Evolutionary conservation across 2,888 invertebrate genomes (phyloP).

Genomic region (Oscheius sp.): DNA sequence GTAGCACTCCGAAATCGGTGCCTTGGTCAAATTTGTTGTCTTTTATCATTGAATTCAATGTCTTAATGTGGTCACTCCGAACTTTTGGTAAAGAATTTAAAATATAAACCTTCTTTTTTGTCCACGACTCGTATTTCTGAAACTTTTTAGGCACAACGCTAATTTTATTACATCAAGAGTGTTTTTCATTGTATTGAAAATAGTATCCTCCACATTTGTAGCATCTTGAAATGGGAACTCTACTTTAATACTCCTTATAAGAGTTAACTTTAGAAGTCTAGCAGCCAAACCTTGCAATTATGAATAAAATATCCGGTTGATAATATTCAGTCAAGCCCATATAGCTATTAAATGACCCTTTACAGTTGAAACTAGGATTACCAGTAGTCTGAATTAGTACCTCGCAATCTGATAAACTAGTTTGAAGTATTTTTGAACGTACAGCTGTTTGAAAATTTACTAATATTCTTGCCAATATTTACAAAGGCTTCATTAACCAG

Average conservation of each 20-base stretch:
- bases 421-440: constrained; percentile 1
- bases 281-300: constrained; percentile 28
- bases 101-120: constrained; percentile 37
- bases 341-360: constrained; percentile 28
- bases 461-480: constrained; percentile 36
- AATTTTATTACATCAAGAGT: not conserved
- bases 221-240: not conserved
- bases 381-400: constrained; percentile 11
- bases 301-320: constrained; percentile 41
- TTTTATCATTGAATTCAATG: not conserved
- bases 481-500: constrained; percentile 38
- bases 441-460: constrained; percentile 42
- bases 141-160: not conserved
- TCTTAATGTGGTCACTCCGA: constrained; percentile 1
- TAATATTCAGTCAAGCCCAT: constrained; percentile 21
- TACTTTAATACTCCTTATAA: not conserved
- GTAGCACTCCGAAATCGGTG: not conserved
- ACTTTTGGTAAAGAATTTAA: constrained; percentile 31
- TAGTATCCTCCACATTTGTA: not conserved
- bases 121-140: constrained; percentile 34
- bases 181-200: not conserved
- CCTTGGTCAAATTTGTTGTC: too few species aligned
- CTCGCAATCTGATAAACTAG: constrained; percentile 42
- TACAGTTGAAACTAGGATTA: constrained; percentile 21
- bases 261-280: not conserved